Conservation (phyloP, 2,113 vertebrate genomes). For the Sinocyclocheilus grahami region DNA sequence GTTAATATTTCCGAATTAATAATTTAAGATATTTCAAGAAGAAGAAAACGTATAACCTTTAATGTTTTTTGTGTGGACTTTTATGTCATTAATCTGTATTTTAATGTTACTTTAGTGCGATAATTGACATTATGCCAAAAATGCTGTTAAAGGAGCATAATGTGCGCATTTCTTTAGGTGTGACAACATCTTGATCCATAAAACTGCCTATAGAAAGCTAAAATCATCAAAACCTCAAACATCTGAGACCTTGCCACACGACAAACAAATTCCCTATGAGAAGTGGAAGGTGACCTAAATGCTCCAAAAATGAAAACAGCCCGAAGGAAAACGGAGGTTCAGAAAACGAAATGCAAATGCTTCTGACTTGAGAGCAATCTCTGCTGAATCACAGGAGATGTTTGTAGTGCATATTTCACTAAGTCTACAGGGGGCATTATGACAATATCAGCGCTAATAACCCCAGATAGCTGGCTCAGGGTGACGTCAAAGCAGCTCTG, state of each 20-base stretch:
- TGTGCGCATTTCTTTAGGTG: background rate
- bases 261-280: conserved; percentile 37
- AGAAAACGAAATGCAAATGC: background rate
- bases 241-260: conserved; percentile 14
- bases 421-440: background rate
- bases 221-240: conserved; percentile 17
- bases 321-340: background rate
- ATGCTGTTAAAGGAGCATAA: background rate
- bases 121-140: background rate
- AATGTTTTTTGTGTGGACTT: no score
- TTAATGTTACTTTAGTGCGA: background rate
- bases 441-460: background rate
- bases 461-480: conserved; percentile 9
- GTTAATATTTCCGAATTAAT: no score
- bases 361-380: conserved; percentile 16
- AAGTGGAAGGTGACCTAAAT: conserved; percentile 42
- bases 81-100: background rate
- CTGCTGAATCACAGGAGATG: conserved; percentile 14
- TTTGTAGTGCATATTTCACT: conserved; percentile 7
- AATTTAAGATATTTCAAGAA: no score
- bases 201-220: background rate
- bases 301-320: conserved; percentile 35
- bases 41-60: no score
- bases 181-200: background rate
- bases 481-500: conserved; percentile 32